These are phyloP conservation scores for Ricordea florida DNA, from an alignment of 92 coral and sea anemone genomes.

Conservation along the genomic window DNA sequence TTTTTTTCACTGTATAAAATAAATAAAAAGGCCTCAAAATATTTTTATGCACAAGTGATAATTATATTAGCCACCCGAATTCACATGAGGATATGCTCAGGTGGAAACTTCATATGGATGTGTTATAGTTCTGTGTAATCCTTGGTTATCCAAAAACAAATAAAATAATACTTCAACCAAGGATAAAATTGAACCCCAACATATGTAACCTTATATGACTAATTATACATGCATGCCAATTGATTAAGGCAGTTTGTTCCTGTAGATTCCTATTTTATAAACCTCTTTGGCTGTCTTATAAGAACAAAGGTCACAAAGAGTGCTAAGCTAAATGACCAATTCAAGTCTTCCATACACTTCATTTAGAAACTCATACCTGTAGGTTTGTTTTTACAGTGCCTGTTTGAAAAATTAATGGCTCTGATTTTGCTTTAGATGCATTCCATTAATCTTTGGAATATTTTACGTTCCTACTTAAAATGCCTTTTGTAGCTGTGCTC, in stretches of 20 bases:
- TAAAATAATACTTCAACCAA: slow-evolving; percentile 18
- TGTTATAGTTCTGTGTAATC: slow-evolving; percentile 10
- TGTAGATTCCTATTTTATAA: slow-evolving; percentile 8
- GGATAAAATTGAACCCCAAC: slow-evolving; percentile 15
- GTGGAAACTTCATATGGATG: slow-evolving; percentile 6
- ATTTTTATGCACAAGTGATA: neutral
- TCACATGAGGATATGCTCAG: slow-evolving; percentile 12
- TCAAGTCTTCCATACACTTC: slow-evolving; percentile 10
- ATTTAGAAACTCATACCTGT: slow-evolving; percentile 5
- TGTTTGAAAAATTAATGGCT: slow-evolving; percentile 15
- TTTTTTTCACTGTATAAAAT: too few relatives aligned
- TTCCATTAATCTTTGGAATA: slow-evolving; percentile 1
- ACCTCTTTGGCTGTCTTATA: slow-evolving; percentile 11
- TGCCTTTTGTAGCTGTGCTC: slow-evolving; percentile 16
- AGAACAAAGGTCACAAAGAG: neutral
- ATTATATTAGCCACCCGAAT: slow-evolving; percentile 6
- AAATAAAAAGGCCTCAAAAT: too few relatives aligned
- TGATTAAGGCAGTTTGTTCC: slow-evolving; percentile 7
- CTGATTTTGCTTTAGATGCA: slow-evolving; percentile 8
- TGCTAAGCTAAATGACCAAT: too few relatives aligned
- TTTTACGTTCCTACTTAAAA: slow-evolving; percentile 2
- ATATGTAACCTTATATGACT: slow-evolving; percentile 5
- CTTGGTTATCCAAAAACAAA: slow-evolving; percentile 11
- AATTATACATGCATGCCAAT: slow-evolving; percentile 9
- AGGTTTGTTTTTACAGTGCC: slow-evolving; percentile 18